These are phyloP conservation scores for Melipona bicolor DNA, from an alignment of 2,888 invertebrate species.

Conservation along the genomic window DNA sequence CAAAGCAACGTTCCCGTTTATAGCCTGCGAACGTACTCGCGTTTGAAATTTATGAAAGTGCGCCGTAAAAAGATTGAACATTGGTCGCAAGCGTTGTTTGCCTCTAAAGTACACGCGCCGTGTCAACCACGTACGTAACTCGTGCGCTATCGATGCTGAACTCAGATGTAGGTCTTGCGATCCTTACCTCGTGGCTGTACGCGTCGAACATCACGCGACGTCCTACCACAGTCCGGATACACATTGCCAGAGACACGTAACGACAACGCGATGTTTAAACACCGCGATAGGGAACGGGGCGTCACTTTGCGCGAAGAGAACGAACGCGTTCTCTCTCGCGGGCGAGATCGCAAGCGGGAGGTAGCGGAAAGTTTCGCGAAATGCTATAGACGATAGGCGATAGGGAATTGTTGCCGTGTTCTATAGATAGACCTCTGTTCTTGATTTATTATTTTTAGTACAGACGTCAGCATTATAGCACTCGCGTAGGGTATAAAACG, in stretches of 20 bases:
- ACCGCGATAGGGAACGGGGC: not conserved
- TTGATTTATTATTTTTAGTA: conserved; percentile 68
- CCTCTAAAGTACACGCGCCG: conserved; percentile 40
- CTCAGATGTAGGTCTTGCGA: conserved; percentile 40
- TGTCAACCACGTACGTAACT: conserved; percentile 26
- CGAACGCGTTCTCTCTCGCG: not conserved
- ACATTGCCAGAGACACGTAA: conserved; percentile 30
- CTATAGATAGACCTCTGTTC: conserved; percentile 35
- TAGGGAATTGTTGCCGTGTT: conserved; percentile 5
- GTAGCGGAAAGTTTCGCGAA: conserved; percentile 1
- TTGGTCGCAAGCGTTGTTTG: conserved; percentile 51
- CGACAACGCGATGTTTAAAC: not conserved
- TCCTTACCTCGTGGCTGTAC: conserved; percentile 36
- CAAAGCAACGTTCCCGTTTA: not conserved
- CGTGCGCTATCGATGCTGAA: conserved; percentile 49
- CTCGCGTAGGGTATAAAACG: conserved; percentile 53
- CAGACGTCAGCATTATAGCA: conserved; percentile 60
- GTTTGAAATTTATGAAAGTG: not conserved
- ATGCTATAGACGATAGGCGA: not conserved
- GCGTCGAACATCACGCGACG: conserved; percentile 51
- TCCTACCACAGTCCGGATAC: conserved; percentile 36
- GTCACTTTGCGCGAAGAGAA: not conserved
- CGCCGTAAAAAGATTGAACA: conserved; percentile 26
- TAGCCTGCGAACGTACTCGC: not conserved
- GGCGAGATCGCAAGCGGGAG: not conserved